Conservation (phyloP, 2,888 invertebrate species). For the Drosophila mulleri region DNA sequence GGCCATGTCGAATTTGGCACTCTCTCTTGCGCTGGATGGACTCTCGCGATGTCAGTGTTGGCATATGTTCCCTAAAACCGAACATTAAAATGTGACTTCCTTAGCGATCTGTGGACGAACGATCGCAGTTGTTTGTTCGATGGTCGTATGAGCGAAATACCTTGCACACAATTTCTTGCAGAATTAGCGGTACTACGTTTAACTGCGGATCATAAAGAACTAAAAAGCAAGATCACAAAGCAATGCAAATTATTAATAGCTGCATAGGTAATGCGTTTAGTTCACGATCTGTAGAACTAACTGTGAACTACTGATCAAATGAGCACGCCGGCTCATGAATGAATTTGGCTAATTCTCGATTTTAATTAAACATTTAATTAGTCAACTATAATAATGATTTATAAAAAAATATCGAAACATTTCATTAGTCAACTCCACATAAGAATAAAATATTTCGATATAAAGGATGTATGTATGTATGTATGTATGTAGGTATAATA, state of each 20-base stretch:
- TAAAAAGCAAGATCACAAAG: neutral
- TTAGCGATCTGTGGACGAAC: neutral
- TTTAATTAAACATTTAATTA: neutral
- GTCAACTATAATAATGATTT: neutral
- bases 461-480: too few species aligned
- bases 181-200: neutral
- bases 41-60: conserved; percentile 26
- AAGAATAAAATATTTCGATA: neutral
- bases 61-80: neutral
- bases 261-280: too few species aligned
- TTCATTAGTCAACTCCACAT: neutral
- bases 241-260: neutral
- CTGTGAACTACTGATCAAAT: neutral
- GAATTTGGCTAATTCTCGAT: too few species aligned
- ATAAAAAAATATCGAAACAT: neutral
- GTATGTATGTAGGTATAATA: neutral
- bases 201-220: neutral
- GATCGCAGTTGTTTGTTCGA: neutral
- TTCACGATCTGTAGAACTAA: too few species aligned
- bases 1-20: conserved; percentile 42
- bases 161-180: neutral
- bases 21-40: conserved; percentile 9
- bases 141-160: neutral
- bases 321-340: neutral
- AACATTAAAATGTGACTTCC: neutral